Evolutionary conservation across 2,888 invertebrate genomes (phyloP), one percentile per base, ranked within the genome.

Genomic region (Rhamnusium bicolor): DNA sequence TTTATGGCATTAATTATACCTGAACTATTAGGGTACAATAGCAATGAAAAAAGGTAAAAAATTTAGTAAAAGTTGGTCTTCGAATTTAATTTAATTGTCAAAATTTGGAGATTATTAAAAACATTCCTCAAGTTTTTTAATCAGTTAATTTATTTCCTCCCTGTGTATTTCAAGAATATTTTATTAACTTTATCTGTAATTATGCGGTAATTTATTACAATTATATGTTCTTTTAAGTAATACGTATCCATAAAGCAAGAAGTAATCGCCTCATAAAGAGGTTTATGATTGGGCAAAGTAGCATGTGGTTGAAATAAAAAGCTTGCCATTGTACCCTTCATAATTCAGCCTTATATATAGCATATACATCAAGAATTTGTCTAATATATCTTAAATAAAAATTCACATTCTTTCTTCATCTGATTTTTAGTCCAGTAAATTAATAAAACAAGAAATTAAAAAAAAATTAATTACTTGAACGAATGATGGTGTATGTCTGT

Each of bases 221-320:
- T 67, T 40, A 12, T 69, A 71, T 65, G 60, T 65, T 54, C 51
- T 71, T 73, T 73, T 75, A 75, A 75, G 73, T 69, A 71, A 73
- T 71, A 73, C 68, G 73, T 73, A 76, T 76, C 73, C 73, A 69
- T 71, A 73, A 73, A 71, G 51, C 71, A 65, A 65, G 66, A 65
- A 69, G 73, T 71, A 69, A 69, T 71, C 69, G 65, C 69, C 71
- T 61, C 73, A 74, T 74, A 63, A 53, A 56, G 46, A 74, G 69
- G 63, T 78, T 80, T 79, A 80, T 75, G 77, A 78, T 73, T 75
- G 74, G 74, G 79, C 78, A 80, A 81, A 81, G 77, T 75, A 76
- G 74, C 73, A 69, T 77, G 75, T 71, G 78, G 79, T 74, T 54
- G 74, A 78, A 77, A 77, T 74, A 75, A 73, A 79, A 76, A 75